Percentiles rank a stretch among this genome's conserved stretches.
Conservation (phyloP, 2,797 vertebrate species). For the Botia almorhae region DNA sequence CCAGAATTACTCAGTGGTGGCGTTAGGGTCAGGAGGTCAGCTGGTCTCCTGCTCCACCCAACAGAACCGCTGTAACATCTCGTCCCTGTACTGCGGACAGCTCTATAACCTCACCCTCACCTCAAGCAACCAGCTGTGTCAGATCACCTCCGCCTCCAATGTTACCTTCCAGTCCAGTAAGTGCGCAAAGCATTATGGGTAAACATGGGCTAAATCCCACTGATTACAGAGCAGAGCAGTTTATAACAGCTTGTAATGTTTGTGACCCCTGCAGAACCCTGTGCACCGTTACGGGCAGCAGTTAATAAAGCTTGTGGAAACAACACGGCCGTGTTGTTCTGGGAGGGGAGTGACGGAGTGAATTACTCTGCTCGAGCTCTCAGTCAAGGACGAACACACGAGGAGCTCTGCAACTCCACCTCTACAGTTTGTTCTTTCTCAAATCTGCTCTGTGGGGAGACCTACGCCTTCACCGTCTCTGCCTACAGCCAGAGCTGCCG, state of each 20-base stretch:
- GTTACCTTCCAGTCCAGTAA: slow-evolving; percentile 67
- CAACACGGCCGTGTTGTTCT: slow-evolving; percentile 61
- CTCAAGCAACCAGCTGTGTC: slow-evolving; percentile 66
- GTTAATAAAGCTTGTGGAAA: slow-evolving; percentile 66
- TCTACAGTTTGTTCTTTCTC: slow-evolving; percentile 63
- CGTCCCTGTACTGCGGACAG: slow-evolving; percentile 47
- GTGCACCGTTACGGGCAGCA: slow-evolving; percentile 61
- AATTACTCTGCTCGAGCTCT: slow-evolving; percentile 59
- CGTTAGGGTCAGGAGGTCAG: slow-evolving; percentile 58
- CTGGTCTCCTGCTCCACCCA: slow-evolving; percentile 66
- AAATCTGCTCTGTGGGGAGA: slow-evolving; percentile 70
- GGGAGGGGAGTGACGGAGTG: slow-evolving; percentile 62
- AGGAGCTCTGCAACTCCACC: slow-evolving; percentile 61
- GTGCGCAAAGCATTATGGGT: slow-evolving; percentile 18
- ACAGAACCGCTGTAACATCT: slow-evolving; percentile 64
- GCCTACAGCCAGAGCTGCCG: slow-evolving; percentile 63
- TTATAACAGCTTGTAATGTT: not conserved
- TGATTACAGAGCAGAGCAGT: not conserved
- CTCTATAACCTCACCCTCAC: slow-evolving; percentile 61
- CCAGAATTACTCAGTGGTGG: slow-evolving; percentile 66
- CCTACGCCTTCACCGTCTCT: slow-evolving; percentile 69
- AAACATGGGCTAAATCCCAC: not conserved
- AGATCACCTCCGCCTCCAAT: slow-evolving; percentile 44
- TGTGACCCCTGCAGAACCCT: slow-evolving; percentile 66
- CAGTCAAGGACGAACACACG: slow-evolving; percentile 50